Conservation (phyloP, 2,113 vertebrate species). For the Trogon surrucura region DNA sequence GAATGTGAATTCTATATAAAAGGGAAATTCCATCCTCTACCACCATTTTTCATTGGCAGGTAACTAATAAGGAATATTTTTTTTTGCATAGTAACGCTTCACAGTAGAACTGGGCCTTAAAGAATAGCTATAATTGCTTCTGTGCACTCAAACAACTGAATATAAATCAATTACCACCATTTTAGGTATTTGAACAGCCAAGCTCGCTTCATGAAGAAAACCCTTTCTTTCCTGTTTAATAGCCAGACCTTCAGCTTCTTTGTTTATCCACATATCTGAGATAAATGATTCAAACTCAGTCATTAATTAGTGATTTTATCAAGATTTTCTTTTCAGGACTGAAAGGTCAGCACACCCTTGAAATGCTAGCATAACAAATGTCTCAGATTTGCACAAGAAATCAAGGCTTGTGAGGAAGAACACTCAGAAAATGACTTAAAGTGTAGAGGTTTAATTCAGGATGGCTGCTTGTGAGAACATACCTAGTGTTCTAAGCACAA, state of each 20-base stretch:
- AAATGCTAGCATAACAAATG: slow-evolving; percentile 40
- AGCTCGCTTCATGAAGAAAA: not conserved
- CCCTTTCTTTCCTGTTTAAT: slow-evolving; percentile 23
- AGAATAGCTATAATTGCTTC: slow-evolving; percentile 44
- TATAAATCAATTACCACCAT: slow-evolving; percentile 52
- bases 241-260: slow-evolving; percentile 53
- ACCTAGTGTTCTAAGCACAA: not conserved
- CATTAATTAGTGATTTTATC: slow-evolving; percentile 55
- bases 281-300: slow-evolving; percentile 34
- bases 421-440: slow-evolving; percentile 7
- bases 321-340: slow-evolving; percentile 52
- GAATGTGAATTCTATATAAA: not conserved
- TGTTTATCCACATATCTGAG: not conserved
- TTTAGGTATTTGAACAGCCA: slow-evolving; percentile 18
- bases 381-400: not conserved
- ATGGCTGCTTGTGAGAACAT: not conserved
- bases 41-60: not conserved
- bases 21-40: slow-evolving; percentile 11
- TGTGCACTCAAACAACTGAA: slow-evolving; percentile 40
- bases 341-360: slow-evolving; percentile 61
- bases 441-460: not conserved
- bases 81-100: slow-evolving; percentile 24
- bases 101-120: not conserved
- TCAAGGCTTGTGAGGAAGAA: slow-evolving; percentile 33
- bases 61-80: not conserved